Evolutionary conservation across 2,888 invertebrate genomes (phyloP), one percentile per base, ranked within the genome.

Genomic region (Fragum fragum): DNA sequence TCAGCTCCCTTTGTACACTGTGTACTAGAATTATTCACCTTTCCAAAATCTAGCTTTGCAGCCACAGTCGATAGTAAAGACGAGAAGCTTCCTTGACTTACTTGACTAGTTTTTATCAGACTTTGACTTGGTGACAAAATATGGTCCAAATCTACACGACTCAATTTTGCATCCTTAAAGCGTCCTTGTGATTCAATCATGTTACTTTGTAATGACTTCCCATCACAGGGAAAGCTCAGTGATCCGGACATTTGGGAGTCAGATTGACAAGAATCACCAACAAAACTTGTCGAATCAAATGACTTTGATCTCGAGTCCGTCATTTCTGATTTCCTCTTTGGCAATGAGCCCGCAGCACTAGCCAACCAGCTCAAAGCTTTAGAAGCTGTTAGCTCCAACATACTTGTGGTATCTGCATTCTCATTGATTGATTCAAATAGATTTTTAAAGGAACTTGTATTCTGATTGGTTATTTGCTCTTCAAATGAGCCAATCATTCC

Each of bases 351-450:
- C 5, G 86, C 76, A 14, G 86, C 81, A 59, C 71, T 86, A 1
- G 86, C 79, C 52, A 86, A 61, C 86, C 86, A 86, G 29, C 66
- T 83, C 21, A 86, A 52, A 23, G 86, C 86, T 52, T 86, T 86
- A 11, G 86, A 74, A 29, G 86, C 86, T 36, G 83, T 86, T 14
- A 81, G 52, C 28, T 86, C 86, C 11, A 86, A 71, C 53, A 86
- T 74, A 72, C 77, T 83, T 29, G 85, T 59, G 11, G 71, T 73
- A 39, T 78, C 80, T 18, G 80, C 36, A 47, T 36, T 74, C 28
- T 81, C 79, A 79, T 63, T 83, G 73, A 75, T 29, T 57, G 75
- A 53, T 53, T 79, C 81, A 42, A 55, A 59, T 29, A 47, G 14
- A 70, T 47, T 42, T 59, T 63, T 73, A 26, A 26, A 68, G 23